Conservation (phyloP, 2,888 invertebrate genomes). For the Lycophotia porphyrea region DNA sequence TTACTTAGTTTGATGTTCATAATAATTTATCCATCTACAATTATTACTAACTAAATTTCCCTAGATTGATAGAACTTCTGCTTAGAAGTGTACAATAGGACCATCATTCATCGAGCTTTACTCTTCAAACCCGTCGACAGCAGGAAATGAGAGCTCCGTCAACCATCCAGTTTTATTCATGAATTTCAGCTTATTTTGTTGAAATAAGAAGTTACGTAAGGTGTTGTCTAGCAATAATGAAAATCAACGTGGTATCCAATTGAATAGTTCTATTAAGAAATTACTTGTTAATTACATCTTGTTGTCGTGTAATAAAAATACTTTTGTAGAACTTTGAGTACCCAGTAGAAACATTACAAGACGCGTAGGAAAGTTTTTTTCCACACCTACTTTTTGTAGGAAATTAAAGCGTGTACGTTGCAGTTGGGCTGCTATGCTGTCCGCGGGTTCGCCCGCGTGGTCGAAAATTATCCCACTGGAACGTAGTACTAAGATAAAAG, state of each 20-base stretch:
- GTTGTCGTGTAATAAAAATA: background rate
- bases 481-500: background rate
- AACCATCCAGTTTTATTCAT: background rate
- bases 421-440: background rate
- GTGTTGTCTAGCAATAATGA: background rate
- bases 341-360: background rate
- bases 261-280: background rate
- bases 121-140: constrained; percentile 24
- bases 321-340: background rate
- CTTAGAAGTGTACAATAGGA: background rate
- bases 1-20: too few relatives aligned
- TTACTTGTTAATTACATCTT: background rate
- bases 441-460: background rate
- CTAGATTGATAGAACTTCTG: background rate
- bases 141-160: constrained; percentile 40
- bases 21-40: background rate
- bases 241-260: background rate
- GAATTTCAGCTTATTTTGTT: background rate
- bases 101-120: constrained; percentile 21
- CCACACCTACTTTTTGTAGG: background rate
- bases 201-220: background rate
- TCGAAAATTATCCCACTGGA: background rate
- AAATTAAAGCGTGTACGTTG: background rate
- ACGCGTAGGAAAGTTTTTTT: background rate
- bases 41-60: background rate